A percentile compares a stretch with the other conserved stretches of the same genome.
Evolutionary conservation across 1,140 invertebrate genomes (phyloP).

Genomic region (Ostrea denselamellosa): DNA sequence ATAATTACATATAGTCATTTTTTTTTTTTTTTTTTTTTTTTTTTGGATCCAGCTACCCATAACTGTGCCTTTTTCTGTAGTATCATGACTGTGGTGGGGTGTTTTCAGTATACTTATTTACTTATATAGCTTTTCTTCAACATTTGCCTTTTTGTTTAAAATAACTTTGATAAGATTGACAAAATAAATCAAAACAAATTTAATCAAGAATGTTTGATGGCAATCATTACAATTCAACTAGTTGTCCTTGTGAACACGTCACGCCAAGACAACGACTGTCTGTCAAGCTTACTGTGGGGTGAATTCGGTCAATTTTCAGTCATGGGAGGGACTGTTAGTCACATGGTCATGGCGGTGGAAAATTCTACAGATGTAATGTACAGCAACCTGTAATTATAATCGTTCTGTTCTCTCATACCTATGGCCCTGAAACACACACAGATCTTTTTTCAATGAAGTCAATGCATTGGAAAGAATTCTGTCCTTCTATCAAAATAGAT

Average conservation of each 20-base stretch:
- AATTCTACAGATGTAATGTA: conserved; percentile 41
- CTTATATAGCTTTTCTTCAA: conserved; percentile 10
- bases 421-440: conserved; percentile 17
- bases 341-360: neutral
- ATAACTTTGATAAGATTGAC: conserved; percentile 30
- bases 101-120: conserved; percentile 7
- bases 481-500: conserved; percentile 14
- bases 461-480: conserved; percentile 41
- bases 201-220: conserved; percentile 9
- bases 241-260: conserved; percentile 29
- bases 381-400: conserved; percentile 33
- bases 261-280: neutral
- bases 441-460: conserved; percentile 42
- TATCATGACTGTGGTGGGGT: neutral
- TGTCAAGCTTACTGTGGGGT: conserved; percentile 2
- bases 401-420: neutral
- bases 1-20: neutral
- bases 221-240: conserved; percentile 32
- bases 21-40: neutral
- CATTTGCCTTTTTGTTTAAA: conserved; percentile 37
- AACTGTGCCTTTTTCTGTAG: neutral
- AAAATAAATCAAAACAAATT: conserved; percentile 20
- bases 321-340: conserved; percentile 36
- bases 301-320: conserved; percentile 37
- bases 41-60: neutral